Evolutionary conservation across 2,888 invertebrate genomes (phyloP), one percentile per base, ranked within the genome.

Genomic region (Gortyna flavago): DNA sequence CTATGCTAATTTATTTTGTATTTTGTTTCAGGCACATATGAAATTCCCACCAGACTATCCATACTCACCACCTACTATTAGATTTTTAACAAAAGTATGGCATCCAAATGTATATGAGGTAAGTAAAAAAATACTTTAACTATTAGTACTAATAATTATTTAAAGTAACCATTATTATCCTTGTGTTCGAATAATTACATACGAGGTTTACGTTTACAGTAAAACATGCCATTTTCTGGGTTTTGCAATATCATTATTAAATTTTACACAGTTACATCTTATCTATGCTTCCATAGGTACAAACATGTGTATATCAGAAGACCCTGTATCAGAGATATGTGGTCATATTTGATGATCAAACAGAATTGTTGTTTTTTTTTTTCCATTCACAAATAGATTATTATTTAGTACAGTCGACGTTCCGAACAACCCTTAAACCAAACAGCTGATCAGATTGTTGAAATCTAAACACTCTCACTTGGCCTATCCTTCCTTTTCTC

Each of bases 41-140:
- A 99, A 99, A 97, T 99, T 99, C 95, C 99, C 99, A 79, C 97
- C 98, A 90, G 99, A 99, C 95, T 99, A 99, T 96, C 99, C 99
- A 76, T 99, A 99, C 96, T 99, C 99, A 89, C 99, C 99, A 86
- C 99, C 99, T 86, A 98, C 99, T 90, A 98, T 99, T 96, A 98
- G 99, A 92, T 99, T 99, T 97, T 97, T 99, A 95, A 99, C 99
- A 88, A 99, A 99, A 98, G 99, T 99, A 90, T 99, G 99, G 99
- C 99, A 99, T 97, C 99, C 99, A 88, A 99, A 99, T 97, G 99
- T 99, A 38, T 99, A 99, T 97, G 99, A 99, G 98, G 99, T 99
- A 97, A 98, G 98, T 97, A 38, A 65, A 38, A 44, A 25, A 38
- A 1, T 62, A 44, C 8, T 38, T 41, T n/a, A 29, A n/a, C 18